Percentiles rank a stretch among this genome's conserved stretches.
These are phyloP conservation scores for Bradypodion ventrale DNA, from an alignment of 2,797 vertebrate species.

Conservation along the genomic window DNA sequence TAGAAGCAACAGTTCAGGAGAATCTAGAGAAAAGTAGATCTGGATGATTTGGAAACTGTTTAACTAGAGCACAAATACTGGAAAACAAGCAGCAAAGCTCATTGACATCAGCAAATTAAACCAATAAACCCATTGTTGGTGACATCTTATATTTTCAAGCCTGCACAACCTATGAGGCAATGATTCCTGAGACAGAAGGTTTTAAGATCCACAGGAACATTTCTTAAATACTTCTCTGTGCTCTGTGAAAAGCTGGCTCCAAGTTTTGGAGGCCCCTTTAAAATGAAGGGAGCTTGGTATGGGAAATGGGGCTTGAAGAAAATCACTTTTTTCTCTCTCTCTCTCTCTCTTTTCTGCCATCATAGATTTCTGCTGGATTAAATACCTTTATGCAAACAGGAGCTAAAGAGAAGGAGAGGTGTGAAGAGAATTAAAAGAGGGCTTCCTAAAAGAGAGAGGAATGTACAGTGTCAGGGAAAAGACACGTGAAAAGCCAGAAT, in stretches of 20 bases:
- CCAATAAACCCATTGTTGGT: neutral
- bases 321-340: too few species aligned
- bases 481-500: neutral
- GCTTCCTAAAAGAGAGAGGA: neutral
- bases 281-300: neutral
- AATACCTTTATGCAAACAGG: neutral
- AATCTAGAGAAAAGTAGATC: neutral
- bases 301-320: neutral
- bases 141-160: too few species aligned
- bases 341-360: neutral
- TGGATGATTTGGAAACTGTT: neutral
- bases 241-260: neutral
- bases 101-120: neutral
- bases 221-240: neutral
- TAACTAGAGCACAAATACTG: neutral
- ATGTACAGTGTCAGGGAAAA: neutral
- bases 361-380: neutral
- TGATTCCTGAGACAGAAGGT: neutral
- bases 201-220: too few species aligned
- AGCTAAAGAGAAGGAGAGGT: neutral
- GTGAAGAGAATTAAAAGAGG: neutral
- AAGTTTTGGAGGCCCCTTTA: too few species aligned
- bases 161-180: neutral
- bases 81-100: neutral
- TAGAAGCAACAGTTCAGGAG: conserved; percentile 22